A percentile compares a stretch with the other conserved stretches of the same genome.
phyloP scores from a whole-genome alignment of 2,888 invertebrate genomes.

The Eupithecia abbreviata region DNA sequence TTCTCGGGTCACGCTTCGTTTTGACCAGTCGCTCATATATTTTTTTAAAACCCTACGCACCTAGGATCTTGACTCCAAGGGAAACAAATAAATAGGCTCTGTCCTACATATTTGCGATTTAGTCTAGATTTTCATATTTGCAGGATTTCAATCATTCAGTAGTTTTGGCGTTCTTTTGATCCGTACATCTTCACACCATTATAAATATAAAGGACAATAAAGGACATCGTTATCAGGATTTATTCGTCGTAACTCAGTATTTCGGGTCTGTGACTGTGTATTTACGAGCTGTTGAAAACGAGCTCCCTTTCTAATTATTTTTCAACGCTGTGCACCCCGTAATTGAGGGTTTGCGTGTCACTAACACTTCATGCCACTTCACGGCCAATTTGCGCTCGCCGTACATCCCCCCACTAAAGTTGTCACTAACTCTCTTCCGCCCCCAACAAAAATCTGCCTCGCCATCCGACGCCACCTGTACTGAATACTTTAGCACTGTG shows the following conservation, averaged over 20 bases:
- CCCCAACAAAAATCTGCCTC: conserved; percentile 27
- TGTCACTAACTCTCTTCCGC: conserved; percentile 27
- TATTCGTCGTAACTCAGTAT: conserved; percentile 6
- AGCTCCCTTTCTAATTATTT: conserved; percentile 67
- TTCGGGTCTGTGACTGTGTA: conserved; percentile 22
- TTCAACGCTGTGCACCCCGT: conserved; percentile 68
- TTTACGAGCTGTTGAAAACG: conserved; percentile 50
- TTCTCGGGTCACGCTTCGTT: too few species aligned
- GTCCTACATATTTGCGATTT: too few species aligned
- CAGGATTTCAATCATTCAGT: too few species aligned
- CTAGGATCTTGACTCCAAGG: too few species aligned
- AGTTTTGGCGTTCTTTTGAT: too few species aligned
- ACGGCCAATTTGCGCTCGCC: conserved; percentile 42
- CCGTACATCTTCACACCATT: too few species aligned
- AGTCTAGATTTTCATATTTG: too few species aligned
- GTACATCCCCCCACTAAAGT: conserved; percentile 32
- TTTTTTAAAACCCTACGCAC: too few species aligned
- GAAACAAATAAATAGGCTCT: too few species aligned
- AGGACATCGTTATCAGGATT: background rate
- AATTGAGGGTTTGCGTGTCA: conserved; percentile 73
- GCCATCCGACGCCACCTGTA: conserved; percentile 26
- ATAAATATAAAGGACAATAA: background rate
- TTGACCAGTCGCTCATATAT: too few species aligned
- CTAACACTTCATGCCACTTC: conserved; percentile 63
- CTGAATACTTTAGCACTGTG: conserved; percentile 38